Conservation (phyloP, 2,797 vertebrate genomes). For the Pogonophryne albipinna region DNA sequence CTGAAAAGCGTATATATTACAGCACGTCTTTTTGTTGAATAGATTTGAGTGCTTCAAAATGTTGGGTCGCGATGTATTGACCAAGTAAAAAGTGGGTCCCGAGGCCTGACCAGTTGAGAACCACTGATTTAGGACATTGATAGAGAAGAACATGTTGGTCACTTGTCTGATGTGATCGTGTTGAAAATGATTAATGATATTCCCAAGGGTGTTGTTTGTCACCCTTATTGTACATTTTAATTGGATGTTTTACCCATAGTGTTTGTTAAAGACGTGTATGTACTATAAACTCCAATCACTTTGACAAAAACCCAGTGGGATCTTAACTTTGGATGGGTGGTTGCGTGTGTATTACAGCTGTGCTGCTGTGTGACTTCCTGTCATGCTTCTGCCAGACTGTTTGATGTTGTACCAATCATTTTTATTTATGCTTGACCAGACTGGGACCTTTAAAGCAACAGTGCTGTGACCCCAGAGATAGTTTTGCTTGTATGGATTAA, state of each 20-base stretch:
- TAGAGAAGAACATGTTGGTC: constrained; percentile 27
- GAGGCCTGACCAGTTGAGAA: no score
- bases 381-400: constrained; percentile 34
- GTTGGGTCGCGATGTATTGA: no score
- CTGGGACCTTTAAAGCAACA: constrained; percentile 16
- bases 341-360: constrained; percentile 28
- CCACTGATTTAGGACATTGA: constrained; percentile 15
- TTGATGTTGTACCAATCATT: constrained; percentile 36
- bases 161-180: constrained; percentile 49
- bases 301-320: constrained; percentile 40
- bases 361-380: constrained; percentile 33
- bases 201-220: constrained; percentile 41
- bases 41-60: no score
- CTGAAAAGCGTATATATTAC: no score
- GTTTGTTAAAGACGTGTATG: constrained; percentile 53
- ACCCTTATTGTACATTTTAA: constrained; percentile 64
- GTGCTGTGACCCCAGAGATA: constrained; percentile 17
- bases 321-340: constrained; percentile 31
- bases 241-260: constrained; percentile 54
- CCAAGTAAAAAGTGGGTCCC: no score
- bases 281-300: constrained; percentile 37
- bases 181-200: constrained; percentile 57
- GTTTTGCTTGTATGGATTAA: constrained; percentile 20
- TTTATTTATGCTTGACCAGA: constrained; percentile 39
- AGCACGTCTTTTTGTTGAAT: no score